phyloP scores from a whole-genome alignment of 2,888 invertebrate species.

The Phlogophora meticulosa region DNA sequence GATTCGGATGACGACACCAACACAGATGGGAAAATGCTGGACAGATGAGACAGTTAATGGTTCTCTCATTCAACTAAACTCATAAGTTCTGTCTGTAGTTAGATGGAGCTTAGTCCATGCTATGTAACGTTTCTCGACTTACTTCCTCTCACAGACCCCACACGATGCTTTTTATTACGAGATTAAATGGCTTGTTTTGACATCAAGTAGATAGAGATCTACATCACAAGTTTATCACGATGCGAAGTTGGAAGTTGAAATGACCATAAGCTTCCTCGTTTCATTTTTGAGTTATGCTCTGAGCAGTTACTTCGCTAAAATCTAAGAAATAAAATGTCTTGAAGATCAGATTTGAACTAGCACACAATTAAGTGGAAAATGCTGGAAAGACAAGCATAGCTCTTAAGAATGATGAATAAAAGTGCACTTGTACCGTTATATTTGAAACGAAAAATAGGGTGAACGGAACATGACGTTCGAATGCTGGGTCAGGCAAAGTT shows the following conservation, averaged over 20 bases:
- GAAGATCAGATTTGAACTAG: constrained; percentile 8
- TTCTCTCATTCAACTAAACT: too few relatives aligned
- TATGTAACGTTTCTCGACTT: too few relatives aligned
- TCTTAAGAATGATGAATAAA: background rate
- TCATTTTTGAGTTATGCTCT: background rate
- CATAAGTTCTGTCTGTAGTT: too few relatives aligned
- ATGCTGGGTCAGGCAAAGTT: too few relatives aligned
- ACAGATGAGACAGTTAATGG: too few relatives aligned
- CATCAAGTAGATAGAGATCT: background rate
- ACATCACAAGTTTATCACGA: constrained; percentile 2
- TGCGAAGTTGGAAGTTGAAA: background rate
- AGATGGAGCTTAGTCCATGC: too few relatives aligned
- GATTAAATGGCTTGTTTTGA: background rate
- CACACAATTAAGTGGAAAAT: constrained; percentile 3
- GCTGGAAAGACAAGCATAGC: background rate
- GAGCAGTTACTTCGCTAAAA: background rate
- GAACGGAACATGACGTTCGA: too few relatives aligned
- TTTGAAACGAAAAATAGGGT: background rate
- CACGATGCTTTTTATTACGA: too few relatives aligned
- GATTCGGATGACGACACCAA: too few relatives aligned
- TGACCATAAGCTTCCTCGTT: background rate
- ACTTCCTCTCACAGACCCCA: too few relatives aligned
- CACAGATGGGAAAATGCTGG: too few relatives aligned
- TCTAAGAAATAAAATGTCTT: background rate
- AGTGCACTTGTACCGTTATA: too few relatives aligned